phyloP scores from a whole-genome alignment of 1,140 invertebrate genomes.

The Anagrus nilaparvatae region DNA sequence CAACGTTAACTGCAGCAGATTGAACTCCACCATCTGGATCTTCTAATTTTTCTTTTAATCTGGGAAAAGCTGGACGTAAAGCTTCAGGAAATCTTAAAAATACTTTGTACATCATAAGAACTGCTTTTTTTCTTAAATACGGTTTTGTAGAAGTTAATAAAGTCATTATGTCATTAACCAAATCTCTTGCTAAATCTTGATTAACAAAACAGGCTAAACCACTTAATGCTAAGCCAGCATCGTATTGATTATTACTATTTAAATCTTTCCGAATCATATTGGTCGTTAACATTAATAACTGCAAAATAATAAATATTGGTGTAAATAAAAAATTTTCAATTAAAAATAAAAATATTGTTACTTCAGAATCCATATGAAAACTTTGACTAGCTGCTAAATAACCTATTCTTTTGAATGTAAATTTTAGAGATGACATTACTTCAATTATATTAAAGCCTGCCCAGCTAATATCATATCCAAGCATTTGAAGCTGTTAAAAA shows the following conservation, averaged over 20 bases:
- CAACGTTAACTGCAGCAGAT: conserved; percentile 98
- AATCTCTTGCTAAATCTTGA: conserved; percentile 87
- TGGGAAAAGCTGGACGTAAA: conserved; percentile 89
- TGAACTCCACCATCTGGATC: conserved; percentile 98
- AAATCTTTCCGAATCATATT: conserved; percentile 99
- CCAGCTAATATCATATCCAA: conserved; percentile 99
- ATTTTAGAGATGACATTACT: conserved; percentile 99
- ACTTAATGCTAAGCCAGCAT: conserved; percentile 90
- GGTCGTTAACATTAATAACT: conserved; percentile 96
- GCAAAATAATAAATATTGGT: conserved; percentile 16
- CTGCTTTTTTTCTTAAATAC: conserved; percentile 97
- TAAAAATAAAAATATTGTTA: conserved; percentile 29
- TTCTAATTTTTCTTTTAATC: conserved; percentile 98
- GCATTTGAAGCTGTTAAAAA: conserved; percentile 90
- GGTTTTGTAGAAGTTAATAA: conserved; percentile 97
- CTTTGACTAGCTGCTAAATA: conserved; percentile 95
- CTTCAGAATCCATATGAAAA: conserved; percentile 95
- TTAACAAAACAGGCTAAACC: conserved; percentile 97
- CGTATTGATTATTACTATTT: conserved; percentile 97
- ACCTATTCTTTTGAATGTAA: conserved; percentile 95
- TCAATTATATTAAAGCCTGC: conserved; percentile 99
- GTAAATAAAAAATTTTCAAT: background rate
- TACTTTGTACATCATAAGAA: conserved; percentile 99
- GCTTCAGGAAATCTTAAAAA: conserved; percentile 99
- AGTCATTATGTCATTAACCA: conserved; percentile 98